phyloP scores from a whole-genome alignment of 2,113 vertebrate species.

The Bufo bufo region DNA sequence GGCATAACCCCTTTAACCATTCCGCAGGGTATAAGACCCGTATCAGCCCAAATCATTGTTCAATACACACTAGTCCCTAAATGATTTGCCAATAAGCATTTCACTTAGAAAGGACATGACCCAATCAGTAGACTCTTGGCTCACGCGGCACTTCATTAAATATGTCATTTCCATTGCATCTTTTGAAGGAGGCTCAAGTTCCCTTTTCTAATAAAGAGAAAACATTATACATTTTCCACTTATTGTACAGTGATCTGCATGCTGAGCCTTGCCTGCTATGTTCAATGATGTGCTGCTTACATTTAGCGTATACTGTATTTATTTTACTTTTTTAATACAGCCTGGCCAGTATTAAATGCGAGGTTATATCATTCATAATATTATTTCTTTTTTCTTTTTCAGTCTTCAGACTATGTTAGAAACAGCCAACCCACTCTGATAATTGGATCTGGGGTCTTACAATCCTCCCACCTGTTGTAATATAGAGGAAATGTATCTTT shows the following conservation, averaged over 20 bases:
- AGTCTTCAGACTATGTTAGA: background rate
- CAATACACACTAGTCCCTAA: too few relatives aligned
- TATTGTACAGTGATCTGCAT: background rate
- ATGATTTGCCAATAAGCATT: too few relatives aligned
- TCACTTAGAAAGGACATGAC: too few relatives aligned
- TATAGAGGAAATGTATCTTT: background rate
- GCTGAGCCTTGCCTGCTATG: background rate
- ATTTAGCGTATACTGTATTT: background rate
- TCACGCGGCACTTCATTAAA: background rate
- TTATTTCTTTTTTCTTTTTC: background rate
- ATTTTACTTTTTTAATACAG: background rate
- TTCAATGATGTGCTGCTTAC: background rate
- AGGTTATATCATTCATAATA: background rate
- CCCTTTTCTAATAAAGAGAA: slow-evolving; percentile 10
- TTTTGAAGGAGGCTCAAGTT: background rate
- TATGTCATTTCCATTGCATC: background rate
- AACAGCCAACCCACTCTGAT: background rate
- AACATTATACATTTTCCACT: background rate
- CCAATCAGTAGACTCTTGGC: too few relatives aligned
- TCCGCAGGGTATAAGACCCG: too few relatives aligned
- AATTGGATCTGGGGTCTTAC: background rate
- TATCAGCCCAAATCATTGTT: too few relatives aligned
- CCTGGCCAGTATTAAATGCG: background rate
- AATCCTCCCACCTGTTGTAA: background rate
- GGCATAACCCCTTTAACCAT: too few relatives aligned